phyloP scores from a whole-genome alignment of 2,797 vertebrate genomes.

The Gephyroberyx darwinii region DNA sequence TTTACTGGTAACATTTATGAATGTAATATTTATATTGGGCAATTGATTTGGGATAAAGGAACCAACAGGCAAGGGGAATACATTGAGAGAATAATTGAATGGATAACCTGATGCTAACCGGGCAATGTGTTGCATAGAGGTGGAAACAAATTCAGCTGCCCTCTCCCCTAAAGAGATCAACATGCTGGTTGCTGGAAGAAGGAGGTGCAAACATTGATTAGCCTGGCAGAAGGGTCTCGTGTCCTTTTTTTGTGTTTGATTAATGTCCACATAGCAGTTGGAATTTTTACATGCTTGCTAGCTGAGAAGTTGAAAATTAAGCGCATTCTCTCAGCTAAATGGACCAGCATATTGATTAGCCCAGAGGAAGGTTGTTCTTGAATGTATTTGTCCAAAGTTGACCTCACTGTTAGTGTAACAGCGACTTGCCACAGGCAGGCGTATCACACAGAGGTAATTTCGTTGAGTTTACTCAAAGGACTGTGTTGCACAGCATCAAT shows the following conservation, averaged over 20 bases:
- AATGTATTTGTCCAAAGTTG: constrained; percentile 52
- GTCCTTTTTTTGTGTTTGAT: constrained; percentile 28
- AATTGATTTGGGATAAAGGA: too few relatives aligned
- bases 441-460: constrained; percentile 50
- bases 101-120: not conserved
- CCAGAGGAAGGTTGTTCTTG: constrained; percentile 57
- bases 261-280: constrained; percentile 33
- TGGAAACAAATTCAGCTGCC: constrained; percentile 30
- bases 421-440: constrained; percentile 42
- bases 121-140: not conserved
- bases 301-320: constrained; percentile 48
- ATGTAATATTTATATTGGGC: too few relatives aligned
- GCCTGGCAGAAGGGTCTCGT: constrained; percentile 26
- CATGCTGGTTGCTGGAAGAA: constrained; percentile 7
- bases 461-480: constrained; percentile 44
- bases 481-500: constrained; percentile 4
- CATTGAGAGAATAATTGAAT: not conserved
- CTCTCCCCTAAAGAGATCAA: constrained; percentile 28
- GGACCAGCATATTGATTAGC: constrained; percentile 51
- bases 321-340: constrained; percentile 42
- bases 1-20: too few relatives aligned
- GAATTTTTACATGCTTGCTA: not conserved
- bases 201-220: constrained; percentile 31
- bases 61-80: not conserved
- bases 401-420: constrained; percentile 56